Evolutionary conservation across 2,113 vertebrate species (phyloP), one percentile per base, ranked within the genome.

Genomic region (Chaetorhynchus papuensis): DNA sequence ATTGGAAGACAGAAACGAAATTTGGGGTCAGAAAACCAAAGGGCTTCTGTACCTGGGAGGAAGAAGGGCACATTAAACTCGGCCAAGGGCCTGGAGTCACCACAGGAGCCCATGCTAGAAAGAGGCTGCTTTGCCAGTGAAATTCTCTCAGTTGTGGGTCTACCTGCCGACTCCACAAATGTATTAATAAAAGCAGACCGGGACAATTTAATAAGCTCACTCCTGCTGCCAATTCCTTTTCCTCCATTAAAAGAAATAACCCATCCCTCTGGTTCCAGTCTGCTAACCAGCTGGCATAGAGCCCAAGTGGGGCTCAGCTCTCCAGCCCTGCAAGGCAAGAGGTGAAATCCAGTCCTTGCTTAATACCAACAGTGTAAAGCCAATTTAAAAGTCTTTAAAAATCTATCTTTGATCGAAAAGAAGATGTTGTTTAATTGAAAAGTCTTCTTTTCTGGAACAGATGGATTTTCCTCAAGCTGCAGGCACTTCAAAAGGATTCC

Each of bases 371-470:
- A 91, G 81, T 35, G 74, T 94, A 96, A 97, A 81, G 83, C 92
- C 95, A 96, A 95, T 97, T 96, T 96, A 94, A 96, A 97, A 96
- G 93, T 91, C 92, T 97, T 97, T 94, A 86, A 96, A 95, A 97
- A 85, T 80, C 56, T 87, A 95, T 96, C 93, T 97, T 96, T 97
- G 96, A 97, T 97, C 31, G 89, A 92, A 97, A 96, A 68, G 65
- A 94, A 97, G 95, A 95, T 88, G 93, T 90, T 91, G 83, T 96
- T 95, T 97, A 96, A 93, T 96, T 97, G 95, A 97, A 97, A 96
- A 97, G 95, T 75, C 94, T 93, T 68, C 91, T 96, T 97, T 96
- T 90, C 72, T 92, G 83, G 77, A 97, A 96, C 89, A 94, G 88
- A 83, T 96, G 83, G 52, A 91, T 83, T 96, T 95, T 94, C 83